Evolutionary conservation across 1,140 invertebrate genomes (phyloP).

Genomic region (Dinoponera quadriceps): DNA sequence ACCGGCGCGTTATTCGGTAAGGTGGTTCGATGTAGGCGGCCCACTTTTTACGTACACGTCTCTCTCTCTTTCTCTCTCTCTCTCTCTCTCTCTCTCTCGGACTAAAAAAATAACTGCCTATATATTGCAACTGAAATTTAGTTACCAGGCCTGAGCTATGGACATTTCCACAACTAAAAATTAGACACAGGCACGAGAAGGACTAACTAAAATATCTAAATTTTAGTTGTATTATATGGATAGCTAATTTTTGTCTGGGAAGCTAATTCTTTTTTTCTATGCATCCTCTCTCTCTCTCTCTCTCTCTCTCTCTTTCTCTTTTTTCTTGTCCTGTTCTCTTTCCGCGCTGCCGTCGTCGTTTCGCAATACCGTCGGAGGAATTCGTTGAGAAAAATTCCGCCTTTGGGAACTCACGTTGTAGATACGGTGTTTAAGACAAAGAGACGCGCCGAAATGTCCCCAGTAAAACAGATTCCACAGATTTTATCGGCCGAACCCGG

Average conservation of each 20-base stretch:
- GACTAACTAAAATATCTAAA: too few species aligned
- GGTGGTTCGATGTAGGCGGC: not conserved
- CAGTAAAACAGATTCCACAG: slow-evolving; percentile 52
- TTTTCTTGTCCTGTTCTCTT: not conserved
- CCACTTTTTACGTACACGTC: not conserved
- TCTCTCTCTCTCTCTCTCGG: not conserved
- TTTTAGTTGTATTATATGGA: too few species aligned
- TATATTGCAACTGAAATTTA: too few species aligned
- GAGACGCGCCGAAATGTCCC: slow-evolving; percentile 25
- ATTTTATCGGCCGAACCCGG: slow-evolving; percentile 44
- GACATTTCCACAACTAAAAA: too few species aligned
- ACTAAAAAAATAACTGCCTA: too few species aligned
- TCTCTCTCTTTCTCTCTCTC: not conserved
- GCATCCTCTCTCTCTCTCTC: not conserved
- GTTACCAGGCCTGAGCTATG: too few species aligned
- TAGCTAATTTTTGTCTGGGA: too few species aligned
- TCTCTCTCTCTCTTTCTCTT: not conserved
- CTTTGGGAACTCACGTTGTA: slow-evolving; percentile 51
- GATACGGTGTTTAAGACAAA: slow-evolving; percentile 53
- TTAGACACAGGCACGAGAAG: too few species aligned
- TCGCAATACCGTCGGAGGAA: slow-evolving; percentile 40
- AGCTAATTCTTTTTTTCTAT: too few species aligned
- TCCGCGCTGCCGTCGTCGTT: not conserved
- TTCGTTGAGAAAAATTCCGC: slow-evolving; percentile 47
- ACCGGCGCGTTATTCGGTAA: slow-evolving; percentile 37